Evolutionary conservation across 2,888 invertebrate genomes (phyloP), one percentile per base, ranked within the genome.

Genomic region (Dryomyza anilis): DNA sequence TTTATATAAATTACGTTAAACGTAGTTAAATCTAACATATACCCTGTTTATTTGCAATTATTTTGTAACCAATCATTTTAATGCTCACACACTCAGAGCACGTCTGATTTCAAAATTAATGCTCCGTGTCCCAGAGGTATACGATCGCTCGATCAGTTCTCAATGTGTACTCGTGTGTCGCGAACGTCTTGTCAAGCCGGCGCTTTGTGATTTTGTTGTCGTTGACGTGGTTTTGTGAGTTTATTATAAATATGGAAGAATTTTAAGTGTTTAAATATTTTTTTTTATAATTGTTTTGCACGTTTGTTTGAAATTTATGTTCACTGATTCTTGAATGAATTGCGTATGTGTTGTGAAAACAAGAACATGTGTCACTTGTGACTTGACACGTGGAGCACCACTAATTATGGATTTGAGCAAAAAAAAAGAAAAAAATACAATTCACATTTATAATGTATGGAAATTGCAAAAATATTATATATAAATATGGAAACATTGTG

Each of bases 141-240:
- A 50, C 50, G 50, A 25, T n/a, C 50, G 27, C n/a, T 43, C 16
- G 27, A 60, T 61, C 61, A 61, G 61, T 61, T 52, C 23, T 10
- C 29, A 39, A 19, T 16, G 39, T 19, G 43, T 53, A 39, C 39
- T 61, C 52, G 52, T 53, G 12, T 2, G 39, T 6, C n/a, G 4
- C 16, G 16, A 36, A 52, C 61, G 61, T 61, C 29, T 53, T 19
- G 50, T 48, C 39, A n/a, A 21, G 48, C 23, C 25, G 48, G 6
- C 39, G 3, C 39, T n/a, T 39, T 55, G 52, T 16, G 52, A 45
- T 36, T 29, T 61, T 21, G 53, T 53, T 61, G 61, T 53, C 53
- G 61, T 52, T 61, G 61, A 53, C 61, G 52, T 61, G 53, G 52
- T 29, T 59, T 39, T 29, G 61, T 61, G 25, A 61, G 61, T 61